A percentile compares a stretch with the other conserved stretches of the same genome.
These are phyloP conservation scores for Dorcus hopei DNA, from an alignment of 2,888 invertebrate species.

Conservation along the genomic window DNA sequence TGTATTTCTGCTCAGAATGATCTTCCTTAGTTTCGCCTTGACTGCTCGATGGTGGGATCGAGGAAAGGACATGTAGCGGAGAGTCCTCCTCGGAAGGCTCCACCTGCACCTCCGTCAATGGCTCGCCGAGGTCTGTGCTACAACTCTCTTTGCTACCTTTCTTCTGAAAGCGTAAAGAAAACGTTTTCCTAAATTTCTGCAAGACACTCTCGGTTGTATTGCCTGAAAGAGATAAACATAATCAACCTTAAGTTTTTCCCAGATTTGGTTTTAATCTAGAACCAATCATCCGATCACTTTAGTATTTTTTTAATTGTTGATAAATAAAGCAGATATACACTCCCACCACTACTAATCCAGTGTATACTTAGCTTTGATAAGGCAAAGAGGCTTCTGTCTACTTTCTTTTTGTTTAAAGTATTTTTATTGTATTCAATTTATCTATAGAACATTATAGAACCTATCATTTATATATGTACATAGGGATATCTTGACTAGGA, in stretches of 20 bases:
- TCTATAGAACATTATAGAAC: too few relatives aligned
- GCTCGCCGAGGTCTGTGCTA: constrained; percentile 44
- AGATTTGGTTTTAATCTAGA: not conserved
- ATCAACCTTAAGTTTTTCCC: constrained; percentile 1
- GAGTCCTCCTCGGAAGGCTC: constrained; percentile 45
- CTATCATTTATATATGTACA: too few relatives aligned
- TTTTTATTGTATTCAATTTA: too few relatives aligned
- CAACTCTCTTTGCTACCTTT: constrained; percentile 53
- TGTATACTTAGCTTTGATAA: too few relatives aligned
- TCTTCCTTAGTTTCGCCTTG: constrained; percentile 34
- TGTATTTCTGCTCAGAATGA: constrained; percentile 44
- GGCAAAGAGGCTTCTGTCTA: too few relatives aligned
- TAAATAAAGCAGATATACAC: too few relatives aligned
- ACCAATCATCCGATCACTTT: too few relatives aligned
- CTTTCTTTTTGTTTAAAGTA: too few relatives aligned
- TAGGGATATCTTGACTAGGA: too few relatives aligned
- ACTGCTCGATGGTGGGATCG: constrained; percentile 28
- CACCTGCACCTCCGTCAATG: constrained; percentile 38
- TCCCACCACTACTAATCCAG: too few relatives aligned
- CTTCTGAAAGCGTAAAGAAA: constrained; percentile 60
- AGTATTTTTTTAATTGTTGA: too few relatives aligned
- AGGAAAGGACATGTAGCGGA: constrained; percentile 37
- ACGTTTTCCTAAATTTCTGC: constrained; percentile 69
- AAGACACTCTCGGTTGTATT: constrained; percentile 56
- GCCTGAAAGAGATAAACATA: constrained; percentile 26